A percentile compares a stretch with the other conserved stretches of the same genome.
Conservation (phyloP, 2,113 vertebrate genomes). For the Rhinolophus sinicus region DNA sequence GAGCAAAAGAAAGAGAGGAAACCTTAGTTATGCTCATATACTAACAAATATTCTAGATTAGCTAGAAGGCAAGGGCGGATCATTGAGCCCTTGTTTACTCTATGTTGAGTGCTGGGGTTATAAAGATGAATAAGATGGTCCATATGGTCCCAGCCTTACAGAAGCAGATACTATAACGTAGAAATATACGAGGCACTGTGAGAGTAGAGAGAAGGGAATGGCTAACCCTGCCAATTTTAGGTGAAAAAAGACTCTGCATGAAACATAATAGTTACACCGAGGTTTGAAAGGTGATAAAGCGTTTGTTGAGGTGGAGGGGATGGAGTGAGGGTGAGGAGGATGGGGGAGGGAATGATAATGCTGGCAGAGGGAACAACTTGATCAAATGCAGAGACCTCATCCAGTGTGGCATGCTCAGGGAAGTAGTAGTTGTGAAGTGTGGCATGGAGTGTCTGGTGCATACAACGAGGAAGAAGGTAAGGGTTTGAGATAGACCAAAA, state of each 20-base stretch:
- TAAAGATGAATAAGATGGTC: not conserved
- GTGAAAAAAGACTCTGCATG: not conserved
- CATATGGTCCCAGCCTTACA: not conserved
- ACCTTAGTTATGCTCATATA: not conserved
- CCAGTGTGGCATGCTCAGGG: not conserved
- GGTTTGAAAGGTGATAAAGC: not conserved
- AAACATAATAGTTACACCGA: not conserved
- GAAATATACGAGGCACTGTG: not conserved
- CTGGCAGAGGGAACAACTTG: not conserved
- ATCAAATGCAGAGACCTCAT: not conserved
- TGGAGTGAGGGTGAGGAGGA: too few relatives aligned
- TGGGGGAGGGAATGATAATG: not conserved
- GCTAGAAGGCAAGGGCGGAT: not conserved
- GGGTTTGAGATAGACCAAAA: not conserved
- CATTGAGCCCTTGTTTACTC: not conserved
- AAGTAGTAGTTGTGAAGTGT: too few relatives aligned
- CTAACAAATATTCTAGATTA: not conserved
- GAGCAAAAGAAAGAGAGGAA: not conserved
- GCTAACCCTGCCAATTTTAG: not conserved
- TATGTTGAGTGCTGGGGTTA: not conserved
- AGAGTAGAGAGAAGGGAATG: not conserved
- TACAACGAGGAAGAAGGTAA: not conserved
- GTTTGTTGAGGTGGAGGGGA: not conserved
- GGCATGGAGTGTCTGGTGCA: accelerated
- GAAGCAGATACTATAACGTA: not conserved